Evolutionary conservation across 2,113 vertebrate species (phyloP).

Genomic region (Crotalus viridis): DNA sequence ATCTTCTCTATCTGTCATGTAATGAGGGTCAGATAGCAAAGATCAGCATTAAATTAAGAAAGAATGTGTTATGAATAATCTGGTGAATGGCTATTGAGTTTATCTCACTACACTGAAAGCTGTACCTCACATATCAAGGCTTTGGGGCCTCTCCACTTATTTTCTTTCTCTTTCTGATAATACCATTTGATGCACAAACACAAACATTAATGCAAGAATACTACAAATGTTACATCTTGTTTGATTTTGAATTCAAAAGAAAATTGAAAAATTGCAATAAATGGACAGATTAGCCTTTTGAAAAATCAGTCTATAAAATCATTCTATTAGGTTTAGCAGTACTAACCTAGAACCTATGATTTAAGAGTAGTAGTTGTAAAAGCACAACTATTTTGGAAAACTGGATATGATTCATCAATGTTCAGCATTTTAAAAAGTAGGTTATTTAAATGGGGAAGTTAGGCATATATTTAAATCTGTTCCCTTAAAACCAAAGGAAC

Average conservation of each 20-base stretch:
- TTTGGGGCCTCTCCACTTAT: background rate
- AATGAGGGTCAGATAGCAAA: background rate
- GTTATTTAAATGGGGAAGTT: background rate
- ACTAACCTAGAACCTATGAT: background rate
- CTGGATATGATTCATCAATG: background rate
- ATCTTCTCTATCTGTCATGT: background rate
- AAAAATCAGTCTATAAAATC: background rate
- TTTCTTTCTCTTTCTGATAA: background rate
- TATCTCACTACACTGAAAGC: background rate
- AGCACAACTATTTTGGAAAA: background rate
- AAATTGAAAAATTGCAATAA: background rate
- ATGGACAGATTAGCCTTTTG: background rate
- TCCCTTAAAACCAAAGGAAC: background rate
- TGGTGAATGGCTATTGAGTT: background rate
- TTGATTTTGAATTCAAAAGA: background rate
- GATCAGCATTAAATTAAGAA: background rate
- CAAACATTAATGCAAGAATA: background rate
- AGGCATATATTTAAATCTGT: background rate
- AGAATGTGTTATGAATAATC: background rate
- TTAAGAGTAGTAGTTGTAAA: background rate
- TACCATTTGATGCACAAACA: background rate
- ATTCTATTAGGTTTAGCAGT: background rate
- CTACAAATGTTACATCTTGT: background rate
- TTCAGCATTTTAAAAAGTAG: background rate
- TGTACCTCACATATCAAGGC: background rate